Evolutionary conservation across 2,888 invertebrate genomes (phyloP).

Genomic region (Nasonia oneida): DNA sequence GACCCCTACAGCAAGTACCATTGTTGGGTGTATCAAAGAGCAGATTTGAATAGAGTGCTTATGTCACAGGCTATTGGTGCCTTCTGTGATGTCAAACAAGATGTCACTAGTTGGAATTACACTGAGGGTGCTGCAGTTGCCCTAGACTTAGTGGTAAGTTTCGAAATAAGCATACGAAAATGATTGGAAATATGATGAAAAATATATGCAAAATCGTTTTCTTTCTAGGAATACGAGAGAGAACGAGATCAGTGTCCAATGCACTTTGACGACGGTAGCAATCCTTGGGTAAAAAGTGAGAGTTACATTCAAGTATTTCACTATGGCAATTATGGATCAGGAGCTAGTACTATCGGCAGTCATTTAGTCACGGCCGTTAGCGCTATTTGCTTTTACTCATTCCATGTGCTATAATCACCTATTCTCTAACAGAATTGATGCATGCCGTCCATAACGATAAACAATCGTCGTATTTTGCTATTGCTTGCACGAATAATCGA

Average conservation of each 20-base stretch:
- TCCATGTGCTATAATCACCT: neutral
- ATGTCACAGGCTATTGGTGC: constrained; percentile 94
- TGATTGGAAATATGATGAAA: neutral
- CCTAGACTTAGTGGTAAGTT: constrained; percentile 88
- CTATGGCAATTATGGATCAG: constrained; percentile 79
- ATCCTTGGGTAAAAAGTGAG: constrained; percentile 90
- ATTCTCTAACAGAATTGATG: neutral
- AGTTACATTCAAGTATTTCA: constrained; percentile 87
- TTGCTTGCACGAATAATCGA: constrained; percentile 5
- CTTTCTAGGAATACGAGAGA: constrained; percentile 76
- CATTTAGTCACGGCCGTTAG: neutral
- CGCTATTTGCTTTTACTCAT: neutral
- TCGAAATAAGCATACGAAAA: constrained; percentile 82
- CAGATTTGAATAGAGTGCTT: constrained; percentile 93
- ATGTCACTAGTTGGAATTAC: constrained; percentile 92
- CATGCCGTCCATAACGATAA: constrained; percentile 10
- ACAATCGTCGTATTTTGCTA: constrained; percentile 16
- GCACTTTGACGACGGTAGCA: constrained; percentile 96
- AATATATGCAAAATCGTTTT: constrained; percentile 52
- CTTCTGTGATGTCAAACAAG: constrained; percentile 93
- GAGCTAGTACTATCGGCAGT: constrained; percentile 8
- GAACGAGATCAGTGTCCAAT: constrained; percentile 97
- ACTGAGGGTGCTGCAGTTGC: constrained; percentile 96
- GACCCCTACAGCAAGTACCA: constrained; percentile 97
- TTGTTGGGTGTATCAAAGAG: constrained; percentile 98